These are phyloP conservation scores for Hydrotaea cyrtoneurina DNA, from an alignment of 2,888 invertebrate species.

Conservation along the genomic window DNA sequence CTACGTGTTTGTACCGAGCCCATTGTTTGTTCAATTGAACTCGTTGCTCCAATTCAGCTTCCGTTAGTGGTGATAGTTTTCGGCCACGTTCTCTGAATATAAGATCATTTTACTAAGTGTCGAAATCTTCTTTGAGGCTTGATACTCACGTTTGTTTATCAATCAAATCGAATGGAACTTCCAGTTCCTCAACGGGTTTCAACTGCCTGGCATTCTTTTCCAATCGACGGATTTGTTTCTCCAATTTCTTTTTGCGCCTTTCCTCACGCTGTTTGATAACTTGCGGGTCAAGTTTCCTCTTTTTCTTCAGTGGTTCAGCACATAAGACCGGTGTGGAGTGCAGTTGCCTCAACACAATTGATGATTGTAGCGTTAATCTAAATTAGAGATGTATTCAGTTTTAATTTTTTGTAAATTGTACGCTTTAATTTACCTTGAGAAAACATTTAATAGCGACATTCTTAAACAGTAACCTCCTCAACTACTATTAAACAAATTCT, in stretches of 20 bases:
- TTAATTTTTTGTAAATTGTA: background rate
- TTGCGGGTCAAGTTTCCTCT: conserved; percentile 91
- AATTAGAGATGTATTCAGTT: background rate
- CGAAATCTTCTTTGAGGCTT: conserved; percentile 28
- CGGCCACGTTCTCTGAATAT: conserved; percentile 82
- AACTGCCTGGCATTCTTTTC: conserved; percentile 90
- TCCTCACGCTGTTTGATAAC: conserved; percentile 91
- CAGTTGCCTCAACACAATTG: conserved; percentile 59
- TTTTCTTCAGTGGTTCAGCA: conserved; percentile 95
- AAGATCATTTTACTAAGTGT: background rate
- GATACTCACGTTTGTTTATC: conserved; percentile 73
- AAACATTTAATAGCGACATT: conserved; percentile 72
- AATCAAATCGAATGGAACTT: conserved; percentile 85
- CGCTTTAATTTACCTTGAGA: conserved; percentile 70
- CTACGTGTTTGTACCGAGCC: conserved; percentile 85
- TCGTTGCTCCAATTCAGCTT: conserved; percentile 85
- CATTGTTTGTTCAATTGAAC: conserved; percentile 88
- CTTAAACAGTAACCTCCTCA: conserved; percentile 60
- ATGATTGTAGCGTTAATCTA: conserved; percentile 70
- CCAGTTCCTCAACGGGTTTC: conserved; percentile 94
- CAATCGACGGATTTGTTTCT: conserved; percentile 91
- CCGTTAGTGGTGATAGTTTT: conserved; percentile 81
- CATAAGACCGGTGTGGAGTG: conserved; percentile 76
- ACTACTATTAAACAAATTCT: background rate
- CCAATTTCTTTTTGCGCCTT: conserved; percentile 89